These are phyloP conservation scores for Toxotes lorentzi DNA, from an alignment of 2,797 vertebrate genomes.

Conservation along the genomic window DNA sequence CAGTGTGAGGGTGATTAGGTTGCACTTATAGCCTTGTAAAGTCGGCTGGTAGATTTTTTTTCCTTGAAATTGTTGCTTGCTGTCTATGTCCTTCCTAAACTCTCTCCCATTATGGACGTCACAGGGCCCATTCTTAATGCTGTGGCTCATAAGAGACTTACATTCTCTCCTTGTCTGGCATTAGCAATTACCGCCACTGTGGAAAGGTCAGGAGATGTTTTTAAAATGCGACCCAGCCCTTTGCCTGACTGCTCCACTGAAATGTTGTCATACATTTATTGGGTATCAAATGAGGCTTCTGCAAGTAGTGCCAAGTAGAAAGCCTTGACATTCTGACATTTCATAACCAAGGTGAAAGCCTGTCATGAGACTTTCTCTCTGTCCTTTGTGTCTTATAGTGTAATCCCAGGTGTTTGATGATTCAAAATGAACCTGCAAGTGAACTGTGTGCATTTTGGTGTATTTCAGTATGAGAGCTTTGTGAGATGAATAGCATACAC, in stretches of 20 bases:
- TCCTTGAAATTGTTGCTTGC: constrained; percentile 31
- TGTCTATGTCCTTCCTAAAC: constrained; percentile 28
- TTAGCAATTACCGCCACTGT: constrained; percentile 82
- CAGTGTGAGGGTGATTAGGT: constrained; percentile 39
- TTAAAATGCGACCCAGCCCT: constrained; percentile 79
- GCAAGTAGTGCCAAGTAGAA: constrained; percentile 45
- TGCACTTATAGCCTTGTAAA: constrained; percentile 24
- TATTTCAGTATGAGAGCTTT: constrained; percentile 4
- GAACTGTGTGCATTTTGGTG: background rate
- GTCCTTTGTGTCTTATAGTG: constrained; percentile 27
- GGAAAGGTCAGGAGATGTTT: constrained; percentile 87
- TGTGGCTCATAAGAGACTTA: constrained; percentile 74
- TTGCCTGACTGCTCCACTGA: constrained; percentile 67
- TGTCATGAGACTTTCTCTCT: constrained; percentile 42
- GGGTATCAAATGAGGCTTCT: constrained; percentile 73
- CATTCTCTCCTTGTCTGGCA: constrained; percentile 79
- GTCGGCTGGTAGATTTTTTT: constrained; percentile 15
- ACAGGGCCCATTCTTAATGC: constrained; percentile 42
- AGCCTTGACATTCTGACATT: constrained; percentile 70
- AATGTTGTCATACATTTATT: constrained; percentile 81
- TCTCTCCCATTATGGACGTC: constrained; percentile 32
- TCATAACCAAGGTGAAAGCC: constrained; percentile 64
- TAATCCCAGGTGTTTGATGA: constrained; percentile 37
- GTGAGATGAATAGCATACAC: background rate
- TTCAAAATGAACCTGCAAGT: constrained; percentile 31